Evolutionary conservation across 64 coral and sea anemone genomes (phyloP), one percentile per base, ranked within the genome.

Genomic region (Montipora capricornis): DNA sequence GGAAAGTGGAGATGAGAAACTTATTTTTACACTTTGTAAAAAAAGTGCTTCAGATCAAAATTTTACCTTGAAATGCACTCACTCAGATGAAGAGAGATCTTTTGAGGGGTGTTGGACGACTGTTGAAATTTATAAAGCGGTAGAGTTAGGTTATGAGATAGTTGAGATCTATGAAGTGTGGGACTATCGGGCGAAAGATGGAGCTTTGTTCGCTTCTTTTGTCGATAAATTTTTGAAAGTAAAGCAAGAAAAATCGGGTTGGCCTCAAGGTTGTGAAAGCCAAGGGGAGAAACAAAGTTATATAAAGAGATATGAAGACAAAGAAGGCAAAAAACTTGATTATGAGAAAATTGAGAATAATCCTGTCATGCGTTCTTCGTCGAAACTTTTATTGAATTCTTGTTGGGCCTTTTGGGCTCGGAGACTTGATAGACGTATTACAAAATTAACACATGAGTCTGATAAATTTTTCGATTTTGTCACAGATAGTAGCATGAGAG

Each of bases 181-280:
- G 83, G 83, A 93, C 10, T 93, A 74, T 44, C 16, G 52, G 5
- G 9, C 51, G 4, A 47, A 1, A 0, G 47, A n/a, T 0, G 2
- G 3, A 0, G 47, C 0, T 1, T 12, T 93, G 0, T 87, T 87
- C 14, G 0, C 6, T 1, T 37, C 45, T 0, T 93, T 87, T 48
- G 20, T 93, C 5, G 20, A 80, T 0, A n/a, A 8, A 0, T 68
- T 68, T 19, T 9, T 93, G 57, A 87, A 93, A 5, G 6, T 87
- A 15, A 93, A 93, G 13, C 82, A 87, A 87, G 73, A 93, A 11
- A 57, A 44, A 0, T 93, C 91, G 4, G 91, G 91, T 0, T 93
- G 68, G 68, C 91, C 76, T 0, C 1, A 1, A 0, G 5, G 19
- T 4, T 87, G 83, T 8, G 4, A 62, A 0, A 68, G 10, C 8